phyloP scores from a whole-genome alignment of 2,113 vertebrate species.

The Tachysurus fulvidraco region DNA sequence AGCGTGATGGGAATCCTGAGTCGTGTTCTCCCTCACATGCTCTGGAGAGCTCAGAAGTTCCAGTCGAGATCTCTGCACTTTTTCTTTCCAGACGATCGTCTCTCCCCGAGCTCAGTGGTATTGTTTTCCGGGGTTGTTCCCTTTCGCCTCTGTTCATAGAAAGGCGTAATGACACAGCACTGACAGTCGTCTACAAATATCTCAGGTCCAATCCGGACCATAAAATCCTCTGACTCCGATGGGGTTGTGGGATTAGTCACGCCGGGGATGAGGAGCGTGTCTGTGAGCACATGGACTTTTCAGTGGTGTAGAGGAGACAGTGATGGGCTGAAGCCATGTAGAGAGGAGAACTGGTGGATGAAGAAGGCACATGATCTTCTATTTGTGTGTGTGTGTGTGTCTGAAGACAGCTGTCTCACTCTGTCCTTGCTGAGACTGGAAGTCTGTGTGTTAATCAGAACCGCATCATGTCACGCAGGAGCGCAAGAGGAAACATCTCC shows the following conservation, averaged over 20 bases:
- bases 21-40: not conserved
- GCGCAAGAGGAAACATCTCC: not conserved
- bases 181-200: constrained; percentile 37
- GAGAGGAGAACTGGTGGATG: constrained; percentile 22
- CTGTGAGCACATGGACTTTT: not conserved
- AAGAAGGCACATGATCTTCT: not conserved
- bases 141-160: constrained; percentile 26
- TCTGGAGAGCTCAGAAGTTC: not conserved
- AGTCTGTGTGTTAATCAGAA: constrained; percentile 17
- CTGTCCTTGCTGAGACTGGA: not conserved
- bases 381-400: not conserved
- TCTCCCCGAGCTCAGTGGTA: not conserved
- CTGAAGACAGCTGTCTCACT: constrained; percentile 25
- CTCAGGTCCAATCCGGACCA: constrained; percentile 17
- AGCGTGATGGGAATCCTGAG: constrained; percentile 23
- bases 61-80: not conserved
- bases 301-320: not conserved
- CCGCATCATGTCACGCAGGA: not conserved
- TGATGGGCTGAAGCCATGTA: not conserved
- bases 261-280: constrained; percentile 25
- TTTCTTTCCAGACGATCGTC: not conserved
- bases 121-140: constrained; percentile 36
- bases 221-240: constrained; percentile 39
- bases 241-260: constrained; percentile 44
- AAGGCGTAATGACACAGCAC: constrained; percentile 22